These are phyloP conservation scores for Rutpela maculata DNA, from an alignment of 2,888 invertebrate species.

Conservation along the genomic window DNA sequence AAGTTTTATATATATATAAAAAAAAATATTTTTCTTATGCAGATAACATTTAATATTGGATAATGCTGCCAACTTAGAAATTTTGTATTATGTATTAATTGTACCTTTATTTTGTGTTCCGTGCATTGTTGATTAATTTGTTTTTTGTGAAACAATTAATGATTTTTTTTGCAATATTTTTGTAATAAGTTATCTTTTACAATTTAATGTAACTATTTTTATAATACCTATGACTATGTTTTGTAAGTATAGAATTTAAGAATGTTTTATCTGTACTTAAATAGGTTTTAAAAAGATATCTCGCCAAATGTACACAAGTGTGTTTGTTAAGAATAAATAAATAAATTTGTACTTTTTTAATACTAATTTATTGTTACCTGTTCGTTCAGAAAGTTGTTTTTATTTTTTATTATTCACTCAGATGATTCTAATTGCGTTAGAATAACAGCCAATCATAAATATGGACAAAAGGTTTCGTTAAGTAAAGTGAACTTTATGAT, in stretches of 20 bases:
- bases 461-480: too few species aligned
- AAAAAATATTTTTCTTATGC: conserved; percentile 27
- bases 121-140: conserved; percentile 39
- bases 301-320: conserved; percentile 53
- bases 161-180: conserved; percentile 48
- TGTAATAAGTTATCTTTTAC: conserved; percentile 55
- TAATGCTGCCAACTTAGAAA: conserved; percentile 58
- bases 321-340: conserved; percentile 52
- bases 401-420: too few species aligned
- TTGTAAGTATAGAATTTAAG: conserved; percentile 58
- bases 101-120: conserved; percentile 44
- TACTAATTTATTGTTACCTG: not conserved
- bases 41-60: not conserved
- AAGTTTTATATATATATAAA: conserved; percentile 22
- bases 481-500: too few species aligned
- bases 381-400: too few species aligned
- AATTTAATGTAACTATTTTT: conserved; percentile 56
- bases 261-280: conserved; percentile 59
- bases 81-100: conserved; percentile 50
- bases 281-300: conserved; percentile 55
- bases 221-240: conserved; percentile 59
- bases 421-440: too few species aligned
- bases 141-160: conserved; percentile 45
- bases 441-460: too few species aligned
- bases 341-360: conserved; percentile 63